Conservation (phyloP, 2,888 invertebrate genomes). For the Neoascia interrupta region DNA sequence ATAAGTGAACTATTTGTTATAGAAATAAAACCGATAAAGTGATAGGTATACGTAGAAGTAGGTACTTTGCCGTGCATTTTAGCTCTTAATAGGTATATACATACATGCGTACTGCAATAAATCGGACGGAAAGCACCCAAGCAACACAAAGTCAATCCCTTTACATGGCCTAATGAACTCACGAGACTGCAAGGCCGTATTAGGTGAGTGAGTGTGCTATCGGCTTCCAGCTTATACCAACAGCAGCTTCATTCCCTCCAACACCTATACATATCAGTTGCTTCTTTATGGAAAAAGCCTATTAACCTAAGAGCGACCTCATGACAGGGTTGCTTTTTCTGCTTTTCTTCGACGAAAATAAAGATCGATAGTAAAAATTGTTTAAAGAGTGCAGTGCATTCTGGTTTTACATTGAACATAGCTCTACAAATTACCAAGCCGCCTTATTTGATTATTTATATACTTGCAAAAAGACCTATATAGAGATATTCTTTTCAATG, state of each 20-base stretch:
- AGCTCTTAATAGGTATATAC: too few relatives aligned
- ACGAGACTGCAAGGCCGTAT: conserved; percentile 61
- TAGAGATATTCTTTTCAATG: conserved; percentile 33
- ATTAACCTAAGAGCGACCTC: conserved; percentile 65
- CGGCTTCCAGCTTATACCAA: conserved; percentile 46
- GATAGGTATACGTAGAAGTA: too few relatives aligned
- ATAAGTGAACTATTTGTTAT: too few relatives aligned
- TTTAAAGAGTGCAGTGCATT: conserved; percentile 40
- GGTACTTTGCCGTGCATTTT: too few relatives aligned
- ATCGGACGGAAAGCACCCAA: conserved; percentile 17
- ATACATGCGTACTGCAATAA: too few relatives aligned
- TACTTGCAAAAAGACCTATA: conserved; percentile 17
- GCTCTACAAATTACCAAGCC: too few relatives aligned
- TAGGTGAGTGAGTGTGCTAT: conserved; percentile 24
- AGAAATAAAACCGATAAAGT: too few relatives aligned
- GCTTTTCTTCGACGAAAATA: conserved; percentile 1
- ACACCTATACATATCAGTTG: conserved; percentile 5
- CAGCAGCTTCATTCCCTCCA: conserved; percentile 35
- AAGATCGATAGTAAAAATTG: conserved; percentile 38
- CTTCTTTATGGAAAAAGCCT: conserved; percentile 55
- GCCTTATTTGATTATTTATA: too few relatives aligned
- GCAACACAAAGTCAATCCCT: conserved; percentile 62
- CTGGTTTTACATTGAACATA: conserved; percentile 37
- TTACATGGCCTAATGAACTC: conserved; percentile 69
- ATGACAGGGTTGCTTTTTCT: conserved; percentile 55